Base-by-base conservation (phyloP, 2,888 invertebrate species). In the Drosophila putrida region DNA sequence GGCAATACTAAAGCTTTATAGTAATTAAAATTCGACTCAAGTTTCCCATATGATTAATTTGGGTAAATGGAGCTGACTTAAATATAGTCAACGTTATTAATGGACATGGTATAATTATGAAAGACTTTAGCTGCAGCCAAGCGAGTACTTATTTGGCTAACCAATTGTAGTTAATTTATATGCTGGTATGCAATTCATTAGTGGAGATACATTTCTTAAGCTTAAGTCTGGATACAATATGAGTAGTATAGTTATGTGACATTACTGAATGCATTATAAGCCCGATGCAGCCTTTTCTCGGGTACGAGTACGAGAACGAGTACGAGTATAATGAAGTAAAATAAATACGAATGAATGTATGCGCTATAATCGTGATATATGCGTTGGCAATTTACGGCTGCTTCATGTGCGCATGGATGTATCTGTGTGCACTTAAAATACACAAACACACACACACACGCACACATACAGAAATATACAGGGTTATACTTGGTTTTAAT, bases 301-400 rank as follows among this genome's bases (percentile, higher is more conserved):
- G 20, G 20, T 20, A 20, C 20, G 20, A 46, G 20, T 20, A 20
- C 20, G 20, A 46, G 55, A 36, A 38, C 10, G 51, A 38, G 28
- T 53, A 8, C 28, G 36, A 36, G 25, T 41, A 86, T 80, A 86
- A 82, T 80, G 74, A 88, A 83, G 81, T 88, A 70, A 83, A 82
- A 86, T 83, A 88, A 83, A 83, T 86, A 77, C 71, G 66, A 75
- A 63, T 72, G 70, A 46, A 46, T 57, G 28, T 87, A 67, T 84
- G 75, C 51, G 71, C 54, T 69, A 75, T 83, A 88, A 88, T 83
- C 75, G 81, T 83, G 78, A 82, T 88, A 88, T 88, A 88, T 72
- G 75, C 67, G 81, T 73, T 76, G 87, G 87, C 70, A 86, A 87
- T 87, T 88, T 83, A 88, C 81, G 81, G 62, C 70, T 78, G 64